Percentiles rank a stretch among this genome's conserved stretches.
These are phyloP conservation scores for Drosophila macrospina DNA, from an alignment of 2,888 invertebrate species.

Conservation along the genomic window DNA sequence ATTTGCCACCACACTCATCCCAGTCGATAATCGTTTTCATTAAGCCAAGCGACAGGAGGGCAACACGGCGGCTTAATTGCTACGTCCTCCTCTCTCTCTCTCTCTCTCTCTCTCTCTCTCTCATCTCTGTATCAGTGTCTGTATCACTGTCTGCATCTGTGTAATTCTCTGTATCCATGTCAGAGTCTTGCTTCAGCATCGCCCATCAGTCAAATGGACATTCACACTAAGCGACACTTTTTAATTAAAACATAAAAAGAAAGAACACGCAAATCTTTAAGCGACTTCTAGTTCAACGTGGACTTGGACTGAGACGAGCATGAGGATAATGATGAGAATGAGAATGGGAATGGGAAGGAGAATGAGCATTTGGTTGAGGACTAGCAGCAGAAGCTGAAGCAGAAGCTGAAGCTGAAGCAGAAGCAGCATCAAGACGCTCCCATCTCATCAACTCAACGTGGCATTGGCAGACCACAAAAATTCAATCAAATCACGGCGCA, in stretches of 20 bases:
- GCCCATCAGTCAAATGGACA: conserved; percentile 75
- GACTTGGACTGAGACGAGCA: not conserved
- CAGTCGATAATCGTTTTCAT: conserved; percentile 78
- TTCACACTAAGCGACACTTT: conserved; percentile 75
- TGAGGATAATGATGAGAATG: not conserved
- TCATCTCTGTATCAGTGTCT: not conserved
- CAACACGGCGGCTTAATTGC: conserved; percentile 70
- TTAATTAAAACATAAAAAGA: conserved; percentile 77
- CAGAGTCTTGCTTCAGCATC: conserved; percentile 10
- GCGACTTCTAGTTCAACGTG: conserved; percentile 19
- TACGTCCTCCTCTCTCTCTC: conserved; percentile 16
- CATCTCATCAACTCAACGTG: conserved; percentile 12
- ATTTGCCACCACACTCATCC: conserved; percentile 33
- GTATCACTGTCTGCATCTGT: conserved; percentile 6
- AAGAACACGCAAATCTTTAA: conserved; percentile 57
- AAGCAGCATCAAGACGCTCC: not conserved
- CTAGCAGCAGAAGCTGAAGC: not conserved
- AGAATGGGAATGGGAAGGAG: not conserved
- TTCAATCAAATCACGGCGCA: conserved; percentile 77
- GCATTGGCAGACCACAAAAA: conserved; percentile 66
- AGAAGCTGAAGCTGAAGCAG: not conserved
- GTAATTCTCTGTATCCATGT: conserved; percentile 25
- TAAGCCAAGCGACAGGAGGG: conserved; percentile 63
- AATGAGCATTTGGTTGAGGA: not conserved
- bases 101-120: not conserved